Evolutionary conservation across 2,888 invertebrate species (phyloP), one percentile per base, ranked within the genome.

Genomic region (Tuta absoluta): DNA sequence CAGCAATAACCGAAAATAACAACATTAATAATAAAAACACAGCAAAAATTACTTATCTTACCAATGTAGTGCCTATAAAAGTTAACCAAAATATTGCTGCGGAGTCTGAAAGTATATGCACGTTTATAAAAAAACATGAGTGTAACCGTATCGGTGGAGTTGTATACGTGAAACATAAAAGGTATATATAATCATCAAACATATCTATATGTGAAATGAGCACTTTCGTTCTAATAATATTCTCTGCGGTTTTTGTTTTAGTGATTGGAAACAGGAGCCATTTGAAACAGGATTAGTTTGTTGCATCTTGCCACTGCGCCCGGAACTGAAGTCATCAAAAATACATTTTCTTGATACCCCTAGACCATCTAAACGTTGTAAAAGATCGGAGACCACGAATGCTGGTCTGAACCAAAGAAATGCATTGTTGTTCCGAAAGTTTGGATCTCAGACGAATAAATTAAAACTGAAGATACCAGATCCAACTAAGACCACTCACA

Each of bases 341-440:
- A 72, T 78, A 65, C 68, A 71, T 70, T 79, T 81, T 53, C 76
- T 77, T 62, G 79, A 76, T 56, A 64, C 53, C 19, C 11, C 67
- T 51, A 60, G 62, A n/a, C 14, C 56, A n/a, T 49, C 67, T n/a
- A 74, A 72, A 57, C 78, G 84, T 37, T 17, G 66, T 63, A 80
- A 76, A 72, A 72, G 82, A 71, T 80, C 82, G 58, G 72, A 72
- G 38, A 71, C 73, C 60, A 69, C 75, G 48, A 80, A 67, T 65
- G n/a, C 67, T 38, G 72, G 73, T n/a, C 70, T 81, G 56, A 81
- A 75, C 24, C 89, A 89, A 73, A 81, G 88, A 71, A 80, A 86
- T 37, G 70, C 76, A 48, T 71, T 91, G 41, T 64, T 89, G 37
- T 73, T 75, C 62, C 79, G 78, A 11, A 83, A 73, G 75, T 77